Conservation (phyloP, 2,113 vertebrate genomes). For the Prochilodus magdalenae region DNA sequence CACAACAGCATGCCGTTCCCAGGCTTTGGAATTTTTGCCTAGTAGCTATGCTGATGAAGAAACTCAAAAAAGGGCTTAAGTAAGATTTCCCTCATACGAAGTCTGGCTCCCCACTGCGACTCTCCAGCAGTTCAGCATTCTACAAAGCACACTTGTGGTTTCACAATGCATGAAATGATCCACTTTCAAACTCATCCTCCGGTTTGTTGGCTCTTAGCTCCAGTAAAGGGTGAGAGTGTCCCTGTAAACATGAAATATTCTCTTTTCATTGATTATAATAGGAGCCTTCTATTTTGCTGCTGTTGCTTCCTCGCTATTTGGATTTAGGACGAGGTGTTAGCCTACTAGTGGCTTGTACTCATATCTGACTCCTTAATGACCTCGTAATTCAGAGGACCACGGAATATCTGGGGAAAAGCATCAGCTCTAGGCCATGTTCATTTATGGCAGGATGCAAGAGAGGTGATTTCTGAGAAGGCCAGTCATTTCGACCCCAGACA, state of each 20-base stretch:
- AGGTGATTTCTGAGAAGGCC: too few relatives aligned
- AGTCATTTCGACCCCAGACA: too few relatives aligned
- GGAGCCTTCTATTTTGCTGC: too few relatives aligned
- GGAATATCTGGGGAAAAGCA: too few relatives aligned
- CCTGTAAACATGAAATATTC: not conserved
- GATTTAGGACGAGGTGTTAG: too few relatives aligned
- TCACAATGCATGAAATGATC: not conserved
- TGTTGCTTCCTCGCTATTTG: too few relatives aligned
- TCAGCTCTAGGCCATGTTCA: too few relatives aligned
- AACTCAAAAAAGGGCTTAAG: not conserved
- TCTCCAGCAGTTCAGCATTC: constrained; percentile 3
- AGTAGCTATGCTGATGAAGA: not conserved
- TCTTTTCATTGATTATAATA: too few relatives aligned
- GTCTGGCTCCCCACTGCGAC: not conserved
- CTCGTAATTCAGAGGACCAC: too few relatives aligned
- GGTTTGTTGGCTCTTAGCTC: not conserved
- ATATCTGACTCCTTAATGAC: too few relatives aligned
- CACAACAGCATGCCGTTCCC: not conserved
- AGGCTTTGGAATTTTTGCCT: not conserved
- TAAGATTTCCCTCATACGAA: not conserved
- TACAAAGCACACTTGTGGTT: constrained; percentile 10
- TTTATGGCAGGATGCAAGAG: too few relatives aligned
- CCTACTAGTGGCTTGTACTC: too few relatives aligned
- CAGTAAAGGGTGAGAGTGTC: not conserved
- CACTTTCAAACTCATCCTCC: not conserved